These are phyloP conservation scores for Daktulosphaira vitifoliae DNA, from an alignment of 1,140 invertebrate species.

Conservation along the genomic window DNA sequence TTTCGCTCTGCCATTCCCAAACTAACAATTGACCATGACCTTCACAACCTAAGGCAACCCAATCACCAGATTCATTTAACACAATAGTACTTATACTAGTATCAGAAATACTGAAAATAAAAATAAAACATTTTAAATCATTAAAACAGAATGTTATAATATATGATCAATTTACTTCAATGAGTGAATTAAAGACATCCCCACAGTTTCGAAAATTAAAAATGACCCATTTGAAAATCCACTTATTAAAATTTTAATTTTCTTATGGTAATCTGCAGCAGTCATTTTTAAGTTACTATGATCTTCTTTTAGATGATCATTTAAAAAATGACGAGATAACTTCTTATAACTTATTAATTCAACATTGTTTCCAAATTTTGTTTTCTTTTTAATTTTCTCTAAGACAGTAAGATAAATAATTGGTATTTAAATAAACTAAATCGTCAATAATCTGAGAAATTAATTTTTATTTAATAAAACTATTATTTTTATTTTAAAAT, in stretches of 20 bases:
- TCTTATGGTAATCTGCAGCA: conserved; percentile 68
- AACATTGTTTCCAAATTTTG: conserved; percentile 38
- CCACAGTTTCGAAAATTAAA: conserved; percentile 85
- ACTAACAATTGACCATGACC: conserved; percentile 83
- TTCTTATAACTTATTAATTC: conserved; percentile 60
- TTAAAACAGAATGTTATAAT: conserved; percentile 24
- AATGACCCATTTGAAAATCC: conserved; percentile 77
- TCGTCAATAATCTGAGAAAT: background rate
- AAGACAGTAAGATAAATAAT: too few species aligned
- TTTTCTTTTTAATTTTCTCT: conserved; percentile 32
- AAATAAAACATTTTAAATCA: too few species aligned
- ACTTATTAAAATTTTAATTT: conserved; percentile 67
- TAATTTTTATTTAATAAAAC: background rate
- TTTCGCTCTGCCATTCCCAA: conserved; percentile 99
- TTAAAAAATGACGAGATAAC: conserved; percentile 60
- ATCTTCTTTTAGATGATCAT: conserved; percentile 56
- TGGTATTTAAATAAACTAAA: conserved; percentile 11
- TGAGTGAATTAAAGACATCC: conserved; percentile 84
- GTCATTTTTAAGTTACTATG: conserved; percentile 56
- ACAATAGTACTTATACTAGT: conserved; percentile 68
- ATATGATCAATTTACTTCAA: conserved; percentile 49
- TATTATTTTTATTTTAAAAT: too few species aligned
- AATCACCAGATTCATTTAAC: conserved; percentile 83
- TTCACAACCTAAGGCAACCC: conserved; percentile 83
- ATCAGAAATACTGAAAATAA: conserved; percentile 59